These are phyloP conservation scores for Stramonita haemastoma DNA, from an alignment of 2,888 invertebrate genomes.

Conservation along the genomic window DNA sequence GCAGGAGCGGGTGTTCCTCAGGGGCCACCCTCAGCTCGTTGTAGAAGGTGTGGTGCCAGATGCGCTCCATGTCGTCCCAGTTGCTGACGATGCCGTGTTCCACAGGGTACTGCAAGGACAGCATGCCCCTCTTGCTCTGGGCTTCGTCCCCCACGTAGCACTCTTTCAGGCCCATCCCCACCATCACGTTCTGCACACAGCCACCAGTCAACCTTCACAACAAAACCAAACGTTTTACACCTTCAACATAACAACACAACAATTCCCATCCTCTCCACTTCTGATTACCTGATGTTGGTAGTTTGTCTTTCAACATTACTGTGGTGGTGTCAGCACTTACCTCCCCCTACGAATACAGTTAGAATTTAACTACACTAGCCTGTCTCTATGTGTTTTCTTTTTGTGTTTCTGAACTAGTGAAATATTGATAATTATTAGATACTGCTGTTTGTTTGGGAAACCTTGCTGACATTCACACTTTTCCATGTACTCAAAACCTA, in stretches of 20 bases:
- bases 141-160: conserved; percentile 23
- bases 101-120: conserved; percentile 60
- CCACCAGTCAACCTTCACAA: neutral
- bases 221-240: neutral
- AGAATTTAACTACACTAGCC: neutral
- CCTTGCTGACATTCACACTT: too few species aligned
- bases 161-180: conserved; percentile 1
- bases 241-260: neutral
- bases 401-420: too few species aligned
- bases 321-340: neutral
- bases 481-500: too few species aligned
- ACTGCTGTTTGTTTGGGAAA: too few species aligned
- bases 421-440: too few species aligned
- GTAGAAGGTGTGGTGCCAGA: conserved; percentile 81
- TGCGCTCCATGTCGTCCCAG: conserved; percentile 72
- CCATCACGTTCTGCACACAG: conserved; percentile 12
- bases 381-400: too few species aligned
- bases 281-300: too few species aligned
- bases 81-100: conserved; percentile 73
- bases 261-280: too few species aligned
- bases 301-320: neutral
- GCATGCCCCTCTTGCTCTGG: conserved; percentile 22
- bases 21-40: conserved; percentile 90
- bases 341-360: neutral
- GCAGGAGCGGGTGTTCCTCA: conserved; percentile 94